These are phyloP conservation scores for Sanderia malayensis DNA, from an alignment of 30 jellyfish, hydroid and myxozoan genomes.

Conservation along the genomic window DNA sequence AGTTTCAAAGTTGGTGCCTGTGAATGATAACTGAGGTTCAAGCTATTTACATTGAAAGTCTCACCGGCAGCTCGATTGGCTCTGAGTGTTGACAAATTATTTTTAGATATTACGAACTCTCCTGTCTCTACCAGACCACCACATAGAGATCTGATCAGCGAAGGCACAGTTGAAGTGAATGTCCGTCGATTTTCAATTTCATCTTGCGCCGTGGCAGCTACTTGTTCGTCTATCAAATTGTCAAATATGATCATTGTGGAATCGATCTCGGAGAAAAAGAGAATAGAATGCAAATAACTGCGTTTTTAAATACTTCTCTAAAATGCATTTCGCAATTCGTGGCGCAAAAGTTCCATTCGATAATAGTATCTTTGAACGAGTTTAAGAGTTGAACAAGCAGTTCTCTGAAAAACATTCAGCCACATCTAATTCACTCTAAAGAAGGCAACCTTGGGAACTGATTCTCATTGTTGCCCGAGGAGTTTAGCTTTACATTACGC, in stretches of 20 bases:
- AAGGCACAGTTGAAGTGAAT: conserved; percentile 51
- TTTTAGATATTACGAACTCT: conserved; percentile 27
- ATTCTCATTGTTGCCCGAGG: too few relatives aligned
- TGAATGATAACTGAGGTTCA: conserved; percentile 18
- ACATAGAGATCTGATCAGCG: conserved; percentile 47
- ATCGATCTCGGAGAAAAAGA: conserved; percentile 27
- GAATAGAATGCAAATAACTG: too few relatives aligned
- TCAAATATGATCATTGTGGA: conserved; percentile 47
- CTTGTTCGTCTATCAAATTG: conserved; percentile 42
- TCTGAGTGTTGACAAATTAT: conserved; percentile 47
- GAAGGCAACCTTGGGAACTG: too few relatives aligned
- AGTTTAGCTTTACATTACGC: too few relatives aligned
- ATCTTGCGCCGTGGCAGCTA: conserved; percentile 26
- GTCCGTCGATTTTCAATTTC: conserved; percentile 20
- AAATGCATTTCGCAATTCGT: too few relatives aligned
- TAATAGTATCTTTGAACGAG: too few relatives aligned
- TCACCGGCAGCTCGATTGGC: conserved; percentile 37
- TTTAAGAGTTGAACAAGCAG: too few relatives aligned
- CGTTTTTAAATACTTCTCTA: too few relatives aligned
- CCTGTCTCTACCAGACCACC: conserved; percentile 22
- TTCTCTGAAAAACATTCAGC: too few relatives aligned
- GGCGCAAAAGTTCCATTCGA: too few relatives aligned
- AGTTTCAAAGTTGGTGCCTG: conserved; percentile 20
- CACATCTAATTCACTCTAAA: too few relatives aligned
- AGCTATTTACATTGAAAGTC: conserved; percentile 19